Evolutionary conservation across 2,888 invertebrate species (phyloP).

Genomic region (Buathra laborator): DNA sequence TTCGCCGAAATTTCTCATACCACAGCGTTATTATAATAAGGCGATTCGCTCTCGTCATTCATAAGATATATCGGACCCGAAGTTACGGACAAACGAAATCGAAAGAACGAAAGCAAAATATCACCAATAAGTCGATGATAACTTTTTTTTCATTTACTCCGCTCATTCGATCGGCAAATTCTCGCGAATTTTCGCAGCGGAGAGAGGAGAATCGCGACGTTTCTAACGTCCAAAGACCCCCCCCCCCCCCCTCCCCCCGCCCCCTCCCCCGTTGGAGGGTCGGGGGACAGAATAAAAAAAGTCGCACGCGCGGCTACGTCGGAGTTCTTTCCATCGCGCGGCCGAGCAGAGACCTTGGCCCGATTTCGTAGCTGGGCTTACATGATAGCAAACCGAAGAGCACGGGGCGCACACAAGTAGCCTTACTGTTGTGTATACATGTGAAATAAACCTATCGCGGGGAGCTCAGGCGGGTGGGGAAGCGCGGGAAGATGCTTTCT

Average conservation of each 20-base stretch:
- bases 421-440: slow-evolving; percentile 62
- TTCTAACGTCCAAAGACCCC: background rate
- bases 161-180: background rate
- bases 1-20: slow-evolving; percentile 34
- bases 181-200: background rate
- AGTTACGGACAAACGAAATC: background rate
- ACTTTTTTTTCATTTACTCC: background rate
- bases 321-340: slow-evolving; percentile 47
- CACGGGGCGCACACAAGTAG: slow-evolving; percentile 59
- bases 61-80: background rate
- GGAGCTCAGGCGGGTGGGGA: background rate
- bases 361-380: slow-evolving; percentile 64
- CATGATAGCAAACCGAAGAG: slow-evolving; percentile 26
- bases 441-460: background rate
- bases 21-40: slow-evolving; percentile 13
- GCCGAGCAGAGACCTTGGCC: slow-evolving; percentile 73
- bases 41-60: slow-evolving; percentile 20
- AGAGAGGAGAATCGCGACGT: background rate
- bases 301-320: slow-evolving; percentile 71
- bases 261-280: slow-evolving; percentile 47
- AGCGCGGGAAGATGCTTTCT: slow-evolving; percentile 51
- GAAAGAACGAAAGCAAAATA: background rate
- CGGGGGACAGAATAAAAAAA: slow-evolving; percentile 67
- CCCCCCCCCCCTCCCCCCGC: no score
- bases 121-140: background rate